A percentile compares a stretch with the other conserved stretches of the same genome.
These are phyloP conservation scores for Spodoptera exigua DNA, from an alignment of 2,888 invertebrate genomes.

Conservation along the genomic window DNA sequence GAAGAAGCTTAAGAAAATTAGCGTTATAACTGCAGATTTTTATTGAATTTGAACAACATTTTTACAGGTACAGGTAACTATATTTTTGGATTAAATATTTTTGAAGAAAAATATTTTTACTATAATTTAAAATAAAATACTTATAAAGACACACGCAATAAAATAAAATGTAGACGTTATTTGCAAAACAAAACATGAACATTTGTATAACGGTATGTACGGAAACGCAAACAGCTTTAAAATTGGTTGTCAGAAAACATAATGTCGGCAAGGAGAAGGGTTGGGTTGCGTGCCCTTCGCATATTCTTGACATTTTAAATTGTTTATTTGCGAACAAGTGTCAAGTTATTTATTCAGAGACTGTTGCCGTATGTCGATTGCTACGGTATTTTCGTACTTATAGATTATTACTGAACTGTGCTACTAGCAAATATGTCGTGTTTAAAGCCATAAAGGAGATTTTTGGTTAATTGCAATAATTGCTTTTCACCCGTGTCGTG, in stretches of 20 bases:
- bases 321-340: slow-evolving; percentile 88
- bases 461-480: too few species aligned
- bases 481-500: too few species aligned
- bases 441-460: too few species aligned
- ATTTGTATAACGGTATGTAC: slow-evolving; percentile 56
- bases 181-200: slow-evolving; percentile 53
- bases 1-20: too few species aligned
- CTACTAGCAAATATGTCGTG: slow-evolving; percentile 29
- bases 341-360: slow-evolving; percentile 87
- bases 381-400: slow-evolving; percentile 6
- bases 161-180: too few species aligned
- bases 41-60: too few species aligned
- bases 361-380: slow-evolving; percentile 47
- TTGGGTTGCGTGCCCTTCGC: slow-evolving; percentile 81
- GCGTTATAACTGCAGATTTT: too few species aligned
- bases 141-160: too few species aligned
- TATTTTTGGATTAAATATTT: too few species aligned
- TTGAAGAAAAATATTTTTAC: too few species aligned
- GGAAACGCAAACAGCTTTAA: slow-evolving; percentile 74
- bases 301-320: slow-evolving; percentile 89
- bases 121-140: too few species aligned
- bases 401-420: slow-evolving; percentile 18
- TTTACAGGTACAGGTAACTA: too few species aligned
- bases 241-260: slow-evolving; percentile 87
- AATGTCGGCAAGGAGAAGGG: slow-evolving; percentile 83